Percentiles rank a stretch among this genome's conserved stretches.
Evolutionary conservation across 2,113 vertebrate species (phyloP).

Genomic region (Cavia aperea): DNA sequence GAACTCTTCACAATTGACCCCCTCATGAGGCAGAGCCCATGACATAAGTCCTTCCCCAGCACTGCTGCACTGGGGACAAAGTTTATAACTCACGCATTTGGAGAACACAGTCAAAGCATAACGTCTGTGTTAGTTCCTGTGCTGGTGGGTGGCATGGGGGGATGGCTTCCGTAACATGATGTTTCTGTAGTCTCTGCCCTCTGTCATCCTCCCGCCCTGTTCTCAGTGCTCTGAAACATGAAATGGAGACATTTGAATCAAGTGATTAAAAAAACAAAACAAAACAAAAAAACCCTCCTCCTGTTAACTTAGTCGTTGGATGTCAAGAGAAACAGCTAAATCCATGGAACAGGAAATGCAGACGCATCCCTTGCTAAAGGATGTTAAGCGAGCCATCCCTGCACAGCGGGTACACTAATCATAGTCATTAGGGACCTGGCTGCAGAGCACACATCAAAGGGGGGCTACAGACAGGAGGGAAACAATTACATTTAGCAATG

Average conservation of each 20-base stretch:
- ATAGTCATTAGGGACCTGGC: conserved; percentile 54
- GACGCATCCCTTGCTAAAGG: conserved; percentile 50
- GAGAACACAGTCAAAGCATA: neutral
- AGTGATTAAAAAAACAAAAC: conserved; percentile 26
- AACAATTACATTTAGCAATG: conserved; percentile 70
- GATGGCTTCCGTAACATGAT: neutral
- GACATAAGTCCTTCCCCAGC: neutral
- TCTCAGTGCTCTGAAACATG: neutral
- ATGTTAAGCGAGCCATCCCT: conserved; percentile 20
- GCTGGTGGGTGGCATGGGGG: neutral
- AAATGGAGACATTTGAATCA: conserved; percentile 43
- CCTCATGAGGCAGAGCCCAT: neutral
- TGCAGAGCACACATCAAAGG: conserved; percentile 52
- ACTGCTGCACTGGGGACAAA: neutral
- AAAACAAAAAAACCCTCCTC: neutral
- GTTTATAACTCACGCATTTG: neutral
- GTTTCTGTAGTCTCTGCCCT: neutral
- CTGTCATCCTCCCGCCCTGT: neutral
- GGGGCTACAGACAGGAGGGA: conserved; percentile 36
- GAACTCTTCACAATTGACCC: neutral
- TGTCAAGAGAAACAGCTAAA: conserved; percentile 20
- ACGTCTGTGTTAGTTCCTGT: neutral
- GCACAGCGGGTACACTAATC: conserved; percentile 64
- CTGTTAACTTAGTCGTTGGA: conserved; percentile 6
- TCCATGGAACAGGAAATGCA: conserved; percentile 29